A percentile compares a stretch with the other conserved stretches of the same genome.
phyloP scores from a whole-genome alignment of 2,888 invertebrate genomes.

The Stenchaetothrips biformis region DNA sequence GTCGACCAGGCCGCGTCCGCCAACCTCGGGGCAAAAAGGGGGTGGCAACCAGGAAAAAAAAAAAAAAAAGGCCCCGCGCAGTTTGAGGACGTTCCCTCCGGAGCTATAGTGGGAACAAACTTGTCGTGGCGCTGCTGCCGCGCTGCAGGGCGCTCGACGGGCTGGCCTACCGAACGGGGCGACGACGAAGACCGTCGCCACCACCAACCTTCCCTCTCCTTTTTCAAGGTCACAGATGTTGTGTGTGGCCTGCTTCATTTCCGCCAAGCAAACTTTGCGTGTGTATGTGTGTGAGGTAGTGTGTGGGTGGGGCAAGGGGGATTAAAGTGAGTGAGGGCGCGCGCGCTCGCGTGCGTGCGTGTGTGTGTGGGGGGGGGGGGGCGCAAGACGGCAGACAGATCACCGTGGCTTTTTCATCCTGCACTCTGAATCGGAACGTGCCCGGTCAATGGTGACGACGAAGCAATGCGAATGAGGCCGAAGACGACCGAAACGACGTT shows the following conservation, averaged over 20 bases:
- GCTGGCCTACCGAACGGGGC: neutral
- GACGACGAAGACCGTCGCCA: neutral
- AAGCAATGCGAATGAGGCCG: neutral
- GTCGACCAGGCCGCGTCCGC: too few relatives aligned
- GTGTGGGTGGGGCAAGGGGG: neutral
- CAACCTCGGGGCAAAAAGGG: neutral
- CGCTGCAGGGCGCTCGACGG: neutral
- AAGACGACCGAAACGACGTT: neutral
- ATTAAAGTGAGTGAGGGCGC: neutral
- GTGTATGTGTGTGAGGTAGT: neutral
- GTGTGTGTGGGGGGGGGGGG: neutral
- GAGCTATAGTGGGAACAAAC: too few relatives aligned
- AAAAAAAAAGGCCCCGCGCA: too few relatives aligned
- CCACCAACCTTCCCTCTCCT: neutral
- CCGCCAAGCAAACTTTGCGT: neutral
- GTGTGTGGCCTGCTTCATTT: too few relatives aligned
- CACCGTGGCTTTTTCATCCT: neutral
- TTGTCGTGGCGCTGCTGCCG: neutral
- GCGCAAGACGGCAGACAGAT: neutral
- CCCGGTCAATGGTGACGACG: neutral
- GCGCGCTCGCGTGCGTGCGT: too few relatives aligned
- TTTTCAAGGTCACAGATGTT: neutral
- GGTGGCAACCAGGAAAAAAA: neutral
- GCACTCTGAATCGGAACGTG: neutral
- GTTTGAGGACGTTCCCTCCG: too few relatives aligned